phyloP scores from a whole-genome alignment of 2,888 invertebrate genomes.

The Ectemnius lituratus region DNA sequence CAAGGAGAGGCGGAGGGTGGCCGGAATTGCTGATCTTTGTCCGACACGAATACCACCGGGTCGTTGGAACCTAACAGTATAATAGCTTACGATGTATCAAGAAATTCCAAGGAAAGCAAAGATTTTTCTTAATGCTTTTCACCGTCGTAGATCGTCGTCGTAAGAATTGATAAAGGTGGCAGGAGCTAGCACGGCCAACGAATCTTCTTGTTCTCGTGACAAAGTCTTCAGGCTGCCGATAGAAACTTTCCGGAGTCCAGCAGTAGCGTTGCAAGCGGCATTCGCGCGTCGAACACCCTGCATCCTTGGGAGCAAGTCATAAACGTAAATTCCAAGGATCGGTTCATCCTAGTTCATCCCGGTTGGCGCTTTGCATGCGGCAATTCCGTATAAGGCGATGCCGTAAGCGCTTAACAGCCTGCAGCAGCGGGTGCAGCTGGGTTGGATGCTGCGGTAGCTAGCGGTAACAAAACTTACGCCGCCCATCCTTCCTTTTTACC shows the following conservation, averaged over 20 bases:
- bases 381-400: slow-evolving; percentile 51
- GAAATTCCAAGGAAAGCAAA: slow-evolving; percentile 36
- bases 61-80: slow-evolving; percentile 35
- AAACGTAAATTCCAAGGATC: slow-evolving; percentile 51
- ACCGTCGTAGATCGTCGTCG: neutral
- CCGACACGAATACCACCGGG: slow-evolving; percentile 49
- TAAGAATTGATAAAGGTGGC: too few species aligned
- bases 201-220: too few species aligned
- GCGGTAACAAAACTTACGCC: slow-evolving; percentile 57
- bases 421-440: slow-evolving; percentile 25
- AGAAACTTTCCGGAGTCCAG: neutral
- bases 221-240: too few species aligned
- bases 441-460: slow-evolving; percentile 36
- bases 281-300: neutral
- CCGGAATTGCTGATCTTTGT: slow-evolving; percentile 51
- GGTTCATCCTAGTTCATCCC: slow-evolving; percentile 46
- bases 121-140: neutral
- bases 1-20: slow-evolving; percentile 50
- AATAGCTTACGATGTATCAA: slow-evolving; percentile 35
- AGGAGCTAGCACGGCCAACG: too few species aligned
- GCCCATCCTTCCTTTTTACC: slow-evolving; percentile 21
- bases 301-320: slow-evolving; percentile 41
- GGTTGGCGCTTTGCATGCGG: slow-evolving; percentile 48
- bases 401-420: slow-evolving; percentile 41
- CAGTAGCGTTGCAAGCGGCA: neutral